Conservation (phyloP, 2,888 invertebrate genomes). For the Poecilobothrus nobilitatus region DNA sequence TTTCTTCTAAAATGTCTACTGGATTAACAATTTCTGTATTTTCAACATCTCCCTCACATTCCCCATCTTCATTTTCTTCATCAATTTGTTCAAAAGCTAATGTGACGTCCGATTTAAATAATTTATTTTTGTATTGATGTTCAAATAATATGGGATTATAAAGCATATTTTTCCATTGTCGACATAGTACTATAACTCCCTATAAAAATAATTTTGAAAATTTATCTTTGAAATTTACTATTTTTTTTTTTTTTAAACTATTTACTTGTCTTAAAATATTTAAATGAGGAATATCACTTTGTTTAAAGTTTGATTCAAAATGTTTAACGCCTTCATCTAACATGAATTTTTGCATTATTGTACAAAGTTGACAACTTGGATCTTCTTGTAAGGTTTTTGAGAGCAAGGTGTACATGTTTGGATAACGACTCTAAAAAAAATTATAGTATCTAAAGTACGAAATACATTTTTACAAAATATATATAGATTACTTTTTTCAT, state of each 20-base stretch:
- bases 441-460: neutral
- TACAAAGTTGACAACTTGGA: slow-evolving; percentile 88
- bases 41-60: slow-evolving; percentile 41
- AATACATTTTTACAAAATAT: neutral
- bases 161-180: slow-evolving; percentile 94
- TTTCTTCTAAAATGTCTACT: slow-evolving; percentile 43
- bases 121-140: slow-evolving; percentile 77
- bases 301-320: slow-evolving; percentile 75
- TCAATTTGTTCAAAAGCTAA: slow-evolving; percentile 78
- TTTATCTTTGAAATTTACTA: too few relatives aligned
- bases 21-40: slow-evolving; percentile 36
- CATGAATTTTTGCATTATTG: slow-evolving; percentile 77
- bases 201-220: slow-evolving; percentile 32
- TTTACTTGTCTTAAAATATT: slow-evolving; percentile 77
- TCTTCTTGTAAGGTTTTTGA: slow-evolving; percentile 89
- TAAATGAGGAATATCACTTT: slow-evolving; percentile 75
- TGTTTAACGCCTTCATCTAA: slow-evolving; percentile 64
- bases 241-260: neutral
- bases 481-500: slow-evolving; percentile 38
- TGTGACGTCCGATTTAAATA: slow-evolving; percentile 56
- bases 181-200: slow-evolving; percentile 91
- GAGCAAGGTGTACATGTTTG: slow-evolving; percentile 72
- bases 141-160: slow-evolving; percentile 86
- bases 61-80: slow-evolving; percentile 48
- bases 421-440: slow-evolving; percentile 68